phyloP scores from a whole-genome alignment of 2,113 vertebrate species.

The Embiotoca jacksoni region DNA sequence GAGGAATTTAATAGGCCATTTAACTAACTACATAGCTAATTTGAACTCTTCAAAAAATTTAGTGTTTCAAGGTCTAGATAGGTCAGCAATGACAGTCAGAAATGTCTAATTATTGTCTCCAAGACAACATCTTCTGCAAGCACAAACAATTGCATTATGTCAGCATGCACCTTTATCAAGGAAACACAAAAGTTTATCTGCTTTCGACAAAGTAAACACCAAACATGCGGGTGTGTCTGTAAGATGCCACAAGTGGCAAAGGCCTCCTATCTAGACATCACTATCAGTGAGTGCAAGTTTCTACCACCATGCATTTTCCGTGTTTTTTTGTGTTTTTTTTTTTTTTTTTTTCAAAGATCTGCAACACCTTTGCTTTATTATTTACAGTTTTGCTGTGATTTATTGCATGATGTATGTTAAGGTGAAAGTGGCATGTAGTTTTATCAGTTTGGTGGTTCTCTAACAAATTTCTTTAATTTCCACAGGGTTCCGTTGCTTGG shows the following conservation, averaged over 20 bases:
- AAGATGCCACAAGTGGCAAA: constrained; percentile 58
- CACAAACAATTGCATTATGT: neutral
- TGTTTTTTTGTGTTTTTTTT: no score
- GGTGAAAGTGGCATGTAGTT: neutral
- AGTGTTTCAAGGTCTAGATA: neutral
- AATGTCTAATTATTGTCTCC: neutral
- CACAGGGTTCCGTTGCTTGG: constrained; percentile 82
- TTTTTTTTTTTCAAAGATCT: no score
- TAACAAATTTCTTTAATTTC: constrained; percentile 63
- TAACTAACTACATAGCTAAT: neutral
- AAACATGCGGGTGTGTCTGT: constrained; percentile 49
- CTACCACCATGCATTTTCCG: no score
- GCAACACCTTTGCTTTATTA: no score
- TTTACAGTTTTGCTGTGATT: neutral
- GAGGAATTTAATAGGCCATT: neutral
- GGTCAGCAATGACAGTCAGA: neutral
- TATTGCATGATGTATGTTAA: neutral
- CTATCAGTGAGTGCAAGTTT: neutral
- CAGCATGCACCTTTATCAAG: constrained; percentile 15
- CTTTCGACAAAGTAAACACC: constrained; percentile 50
- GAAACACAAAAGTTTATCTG: constrained; percentile 43
- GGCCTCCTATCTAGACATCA: constrained; percentile 2
- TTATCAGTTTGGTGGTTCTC: constrained; percentile 28
- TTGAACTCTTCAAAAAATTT: neutral
- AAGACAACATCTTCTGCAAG: neutral